Base-by-base conservation (phyloP, 1,140 invertebrate species). In the Brachionus paranguensis region DNA sequence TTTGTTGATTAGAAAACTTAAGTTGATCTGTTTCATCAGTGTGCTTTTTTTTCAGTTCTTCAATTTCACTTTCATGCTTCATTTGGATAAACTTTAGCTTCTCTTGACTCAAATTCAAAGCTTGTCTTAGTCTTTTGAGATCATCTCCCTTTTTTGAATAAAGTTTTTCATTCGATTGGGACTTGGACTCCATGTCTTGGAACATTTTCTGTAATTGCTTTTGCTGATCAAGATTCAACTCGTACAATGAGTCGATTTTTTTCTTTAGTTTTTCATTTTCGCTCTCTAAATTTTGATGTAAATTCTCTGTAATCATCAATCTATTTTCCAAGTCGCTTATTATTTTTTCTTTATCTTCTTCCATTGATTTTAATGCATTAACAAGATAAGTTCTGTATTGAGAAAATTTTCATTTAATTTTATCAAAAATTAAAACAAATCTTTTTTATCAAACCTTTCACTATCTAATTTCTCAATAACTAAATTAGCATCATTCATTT, bases 1-100 rank as follows among this genome's bases (percentile, higher is more conserved):
- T 60, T 68, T 81, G 78, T 12, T 68, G 37, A 37, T 81, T 81
- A 41, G 53, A 64, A 64, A 68, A 60, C 17, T 81, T 81, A n/a
- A 81, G 12, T 12, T 60, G 50, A n/a, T 81, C 78, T 4, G 64
- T 45, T 81, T 81, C 78, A 3, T 81, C 60, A 24, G 17, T 17
- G 10, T 29, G 17, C 20, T 65, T 81, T 20, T 64, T 60, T 81
- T 37, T 81, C 6, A 43, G 53, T 20, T 81, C 78, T 29, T 81
- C 78, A 14, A 81, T 10, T 20, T 81, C 78, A 47, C 24, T 64
- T 68, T 81, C 53, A 17, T 60, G 20, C n/a, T 81, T 81, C 33
- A 81, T 60, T 68, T 81, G 78, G 11, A 29, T 10, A 45, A 64
- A 81, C 29, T 45, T 60, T 8, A 64, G 37, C 14, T 81, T 81